Percentiles rank a stretch among this genome's conserved stretches.
Conservation (phyloP, 2,888 invertebrate genomes). For the Microdon myrmicae region DNA sequence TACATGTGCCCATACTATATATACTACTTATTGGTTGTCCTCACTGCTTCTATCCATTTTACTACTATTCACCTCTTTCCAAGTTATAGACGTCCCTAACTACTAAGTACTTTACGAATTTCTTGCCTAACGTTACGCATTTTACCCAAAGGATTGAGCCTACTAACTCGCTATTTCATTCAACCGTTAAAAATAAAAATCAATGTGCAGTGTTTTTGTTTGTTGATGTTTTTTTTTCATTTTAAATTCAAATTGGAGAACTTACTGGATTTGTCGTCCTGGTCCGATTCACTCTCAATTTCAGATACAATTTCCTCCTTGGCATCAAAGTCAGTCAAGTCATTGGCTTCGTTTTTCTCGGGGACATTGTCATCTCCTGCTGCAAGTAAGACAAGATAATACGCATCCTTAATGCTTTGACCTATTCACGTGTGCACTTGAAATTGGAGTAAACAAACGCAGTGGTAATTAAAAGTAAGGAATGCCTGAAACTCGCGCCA, state of each 20-base stretch:
- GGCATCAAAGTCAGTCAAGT: slow-evolving; percentile 28
- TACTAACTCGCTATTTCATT: too few species aligned
- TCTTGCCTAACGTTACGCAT: too few species aligned
- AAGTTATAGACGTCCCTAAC: too few species aligned
- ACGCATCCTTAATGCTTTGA: too few species aligned
- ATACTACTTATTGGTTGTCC: slow-evolving; percentile 44
- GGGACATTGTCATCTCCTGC: slow-evolving; percentile 25
- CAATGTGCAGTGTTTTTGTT: too few species aligned
- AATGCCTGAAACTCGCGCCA: neutral
- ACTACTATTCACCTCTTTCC: slow-evolving; percentile 25
- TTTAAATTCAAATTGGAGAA: slow-evolving; percentile 19
- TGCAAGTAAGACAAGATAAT: slow-evolving; percentile 9
- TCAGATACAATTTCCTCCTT: slow-evolving; percentile 43
- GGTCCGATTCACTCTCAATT: slow-evolving; percentile 30
- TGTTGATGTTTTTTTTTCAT: too few species aligned
- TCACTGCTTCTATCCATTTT: slow-evolving; percentile 41
- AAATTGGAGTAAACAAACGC: slow-evolving; percentile 9
- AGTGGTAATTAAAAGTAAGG: neutral
- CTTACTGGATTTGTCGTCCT: slow-evolving; percentile 39
- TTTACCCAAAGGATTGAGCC: too few species aligned
- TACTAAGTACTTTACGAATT: too few species aligned
- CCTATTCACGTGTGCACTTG: too few species aligned
- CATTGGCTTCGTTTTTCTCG: slow-evolving; percentile 1
- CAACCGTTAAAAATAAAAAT: too few species aligned
- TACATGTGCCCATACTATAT: slow-evolving; percentile 10